phyloP scores from a whole-genome alignment of 2,113 vertebrate species.

The Mustelus asterias region DNA sequence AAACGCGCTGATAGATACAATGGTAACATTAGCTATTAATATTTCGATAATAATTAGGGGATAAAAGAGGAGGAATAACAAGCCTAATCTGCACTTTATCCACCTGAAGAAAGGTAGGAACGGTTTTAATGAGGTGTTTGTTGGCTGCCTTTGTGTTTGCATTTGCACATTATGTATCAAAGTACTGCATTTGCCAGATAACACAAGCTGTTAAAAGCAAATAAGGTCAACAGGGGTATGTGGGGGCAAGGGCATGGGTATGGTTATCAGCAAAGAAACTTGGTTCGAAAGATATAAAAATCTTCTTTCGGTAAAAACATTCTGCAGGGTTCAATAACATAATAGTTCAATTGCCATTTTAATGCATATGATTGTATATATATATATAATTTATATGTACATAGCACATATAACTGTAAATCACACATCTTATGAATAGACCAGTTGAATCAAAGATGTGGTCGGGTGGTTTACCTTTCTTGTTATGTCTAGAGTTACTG shows the following conservation, averaged over 20 bases:
- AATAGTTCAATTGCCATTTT: background rate
- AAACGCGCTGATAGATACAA: slow-evolving; percentile 50
- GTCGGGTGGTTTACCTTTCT: background rate
- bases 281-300: background rate
- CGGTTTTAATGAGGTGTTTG: slow-evolving; percentile 61
- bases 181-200: slow-evolving; percentile 71
- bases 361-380: background rate
- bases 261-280: background rate
- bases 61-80: slow-evolving; percentile 53
- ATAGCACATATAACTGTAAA: too few species aligned
- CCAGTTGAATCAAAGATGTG: background rate
- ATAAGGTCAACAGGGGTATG: slow-evolving; percentile 64
- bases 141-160: slow-evolving; percentile 58
- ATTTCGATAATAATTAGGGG: slow-evolving; percentile 59
- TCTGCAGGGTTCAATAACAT: background rate
- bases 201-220: slow-evolving; percentile 54
- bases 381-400: background rate
- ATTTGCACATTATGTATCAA: slow-evolving; percentile 62
- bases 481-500: background rate
- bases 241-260: background rate
- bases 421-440: background rate
- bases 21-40: slow-evolving; percentile 46
- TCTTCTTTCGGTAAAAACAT: background rate
- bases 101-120: slow-evolving; percentile 60
- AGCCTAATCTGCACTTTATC: slow-evolving; percentile 61